Conservation (phyloP, 2,888 invertebrate genomes). For the Scaptomyza caliginosa region DNA sequence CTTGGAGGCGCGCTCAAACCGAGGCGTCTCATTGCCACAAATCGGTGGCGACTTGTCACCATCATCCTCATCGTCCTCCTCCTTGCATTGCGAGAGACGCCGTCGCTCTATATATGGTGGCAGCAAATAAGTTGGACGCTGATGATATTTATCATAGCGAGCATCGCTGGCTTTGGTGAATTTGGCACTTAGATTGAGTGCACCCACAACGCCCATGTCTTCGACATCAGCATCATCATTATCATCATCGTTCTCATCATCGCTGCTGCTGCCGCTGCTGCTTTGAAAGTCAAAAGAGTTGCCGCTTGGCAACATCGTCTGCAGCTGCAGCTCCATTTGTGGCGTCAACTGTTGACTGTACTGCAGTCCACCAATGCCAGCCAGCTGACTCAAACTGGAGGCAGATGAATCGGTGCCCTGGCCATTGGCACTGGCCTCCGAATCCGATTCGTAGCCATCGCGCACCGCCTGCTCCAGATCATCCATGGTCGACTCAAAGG, state of each 20-base stretch:
- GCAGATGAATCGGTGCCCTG: constrained; percentile 61
- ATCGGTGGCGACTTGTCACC: constrained; percentile 75
- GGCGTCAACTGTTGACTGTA: constrained; percentile 59
- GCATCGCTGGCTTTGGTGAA: constrained; percentile 55
- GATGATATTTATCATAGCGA: constrained; percentile 70
- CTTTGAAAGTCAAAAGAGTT: constrained; percentile 78
- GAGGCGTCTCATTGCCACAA: constrained; percentile 35
- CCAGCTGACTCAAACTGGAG: constrained; percentile 51
- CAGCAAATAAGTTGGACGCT: constrained; percentile 80
- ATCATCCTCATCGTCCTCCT: constrained; percentile 91
- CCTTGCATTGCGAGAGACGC: constrained; percentile 91
- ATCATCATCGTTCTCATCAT: constrained; percentile 55
- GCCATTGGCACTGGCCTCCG: constrained; percentile 72
- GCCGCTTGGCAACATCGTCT: constrained; percentile 67
- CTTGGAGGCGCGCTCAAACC: constrained; percentile 55
- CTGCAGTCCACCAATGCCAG: constrained; percentile 53
- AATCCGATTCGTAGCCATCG: constrained; percentile 83
- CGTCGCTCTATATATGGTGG: constrained; percentile 87
- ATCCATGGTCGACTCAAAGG: constrained; percentile 83
- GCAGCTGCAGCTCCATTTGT: constrained; percentile 43
- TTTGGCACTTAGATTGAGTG: constrained; percentile 51
- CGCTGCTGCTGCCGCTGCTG: constrained; percentile 74
- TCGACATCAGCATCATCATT: constrained; percentile 50
- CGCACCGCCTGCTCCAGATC: constrained; percentile 77
- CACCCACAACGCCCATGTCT: constrained; percentile 38